Base-by-base conservation (phyloP, 1,140 invertebrate genomes). In the Atta colombica region DNA sequence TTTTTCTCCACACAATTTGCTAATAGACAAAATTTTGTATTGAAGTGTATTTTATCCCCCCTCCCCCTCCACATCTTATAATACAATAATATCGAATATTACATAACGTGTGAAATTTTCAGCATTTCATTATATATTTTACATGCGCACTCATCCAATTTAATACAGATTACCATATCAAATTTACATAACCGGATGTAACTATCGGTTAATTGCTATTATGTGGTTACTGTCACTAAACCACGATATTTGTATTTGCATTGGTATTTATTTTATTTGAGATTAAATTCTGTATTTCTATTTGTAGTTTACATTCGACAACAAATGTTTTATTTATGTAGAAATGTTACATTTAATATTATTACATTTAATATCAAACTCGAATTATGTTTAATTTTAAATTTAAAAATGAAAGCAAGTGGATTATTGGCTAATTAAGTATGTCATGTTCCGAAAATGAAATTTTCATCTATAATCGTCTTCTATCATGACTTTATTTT, bases 211-310 rank as follows among this genome's bases (percentile, higher is more conserved):
- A 72, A 82, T 58, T 10, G 60, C 25, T 39, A 55, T 49, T 82
- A 74, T 25, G 25, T 45, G 39, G 14, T 53, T 3, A 14, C 21
- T 58, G 14, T 45, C 25, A 31, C 25, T 60, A 60, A 82, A 82
- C 16, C 18, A 10, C 53, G 35, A 60, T 71, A 80, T 81, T 80
- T 55, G 49, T 69, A 51, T 16, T 25, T 69, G 31, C n/a, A 45
- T 68, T 68, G 21, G 21, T 60, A 60, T 49, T 58, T 82, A 82
- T 82, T 72, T 72, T 28, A 60, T 82, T 81, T 31, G 3, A 16
- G 1, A 72, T 61, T 21, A 71, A 71, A 81, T 69, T 80, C 3
- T 12, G 1, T 60, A 72, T 55, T 39, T 68, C 4, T 60, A 72
- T 55, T 39, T 68, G 10, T 4, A 53, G 16, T 18, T 55, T 68